Evolutionary conservation across 2,113 vertebrate species (phyloP).

Genomic region (Corynorhinus townsendii): DNA sequence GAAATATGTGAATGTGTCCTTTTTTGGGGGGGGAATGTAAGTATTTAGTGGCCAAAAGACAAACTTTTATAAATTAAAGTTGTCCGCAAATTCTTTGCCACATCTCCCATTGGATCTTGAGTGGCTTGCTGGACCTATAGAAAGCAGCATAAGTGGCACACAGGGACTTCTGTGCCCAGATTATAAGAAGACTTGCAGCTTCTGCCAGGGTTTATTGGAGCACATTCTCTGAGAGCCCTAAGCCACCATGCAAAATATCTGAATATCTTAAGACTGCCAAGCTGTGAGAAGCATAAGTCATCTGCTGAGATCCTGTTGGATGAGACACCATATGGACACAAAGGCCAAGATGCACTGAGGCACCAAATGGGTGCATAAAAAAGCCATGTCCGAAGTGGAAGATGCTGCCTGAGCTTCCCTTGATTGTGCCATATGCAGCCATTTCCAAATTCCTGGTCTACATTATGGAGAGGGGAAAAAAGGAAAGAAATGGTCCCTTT

Average conservation of each 20-base stretch:
- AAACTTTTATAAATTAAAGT: background rate
- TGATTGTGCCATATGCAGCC: fast-evolving
- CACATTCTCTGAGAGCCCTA: background rate
- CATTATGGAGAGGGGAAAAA: background rate
- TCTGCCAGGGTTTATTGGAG: background rate
- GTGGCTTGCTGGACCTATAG: background rate
- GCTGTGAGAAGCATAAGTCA: background rate
- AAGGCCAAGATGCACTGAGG: background rate
- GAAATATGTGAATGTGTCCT: background rate
- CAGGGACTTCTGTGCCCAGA: background rate
- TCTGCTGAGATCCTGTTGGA: background rate
- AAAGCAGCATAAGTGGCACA: background rate
- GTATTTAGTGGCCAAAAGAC: background rate
- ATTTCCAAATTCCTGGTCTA: background rate
- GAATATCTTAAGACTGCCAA: background rate
- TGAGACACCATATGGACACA: background rate
- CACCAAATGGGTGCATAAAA: background rate
- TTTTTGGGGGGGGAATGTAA: background rate
- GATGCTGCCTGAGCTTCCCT: background rate
- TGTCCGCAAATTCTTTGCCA: background rate
- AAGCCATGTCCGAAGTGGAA: background rate
- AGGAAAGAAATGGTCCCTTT: background rate
- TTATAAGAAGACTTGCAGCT: background rate
- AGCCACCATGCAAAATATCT: background rate
- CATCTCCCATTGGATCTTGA: background rate